phyloP scores from a whole-genome alignment of 2,797 vertebrate genomes.

The Enteromius trimaculatus region DNA sequence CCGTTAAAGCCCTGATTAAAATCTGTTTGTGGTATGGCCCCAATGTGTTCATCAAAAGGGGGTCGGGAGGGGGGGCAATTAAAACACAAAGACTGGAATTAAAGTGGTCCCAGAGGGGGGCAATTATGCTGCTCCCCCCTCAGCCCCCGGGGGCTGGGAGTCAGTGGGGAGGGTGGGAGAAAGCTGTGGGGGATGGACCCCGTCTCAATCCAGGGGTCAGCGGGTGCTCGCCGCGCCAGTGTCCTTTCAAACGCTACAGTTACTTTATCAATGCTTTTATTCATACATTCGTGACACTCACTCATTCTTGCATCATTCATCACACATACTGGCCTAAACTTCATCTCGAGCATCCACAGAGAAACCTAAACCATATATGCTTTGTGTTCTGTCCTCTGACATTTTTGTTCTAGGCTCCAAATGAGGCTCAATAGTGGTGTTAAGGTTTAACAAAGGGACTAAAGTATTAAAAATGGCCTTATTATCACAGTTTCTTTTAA shows the following conservation, averaged over 20 bases:
- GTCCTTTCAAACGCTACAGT: slow-evolving; percentile 67
- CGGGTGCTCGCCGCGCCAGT: slow-evolving; percentile 53
- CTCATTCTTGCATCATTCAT: slow-evolving; percentile 9
- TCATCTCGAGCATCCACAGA: not conserved
- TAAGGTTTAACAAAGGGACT: not conserved
- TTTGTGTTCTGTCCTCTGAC: slow-evolving; percentile 9
- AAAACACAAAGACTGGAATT: slow-evolving; percentile 81
- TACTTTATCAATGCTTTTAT: slow-evolving; percentile 69
- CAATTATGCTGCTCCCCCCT: slow-evolving; percentile 74
- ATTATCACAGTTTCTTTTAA: not conserved
- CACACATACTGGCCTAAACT: slow-evolving; percentile 19
- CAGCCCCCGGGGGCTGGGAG: slow-evolving; percentile 67
- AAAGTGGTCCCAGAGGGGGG: slow-evolving; percentile 77
- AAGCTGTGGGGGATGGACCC: slow-evolving; percentile 55
- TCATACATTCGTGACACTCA: slow-evolving; percentile 71
- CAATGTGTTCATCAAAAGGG: slow-evolving; percentile 77
- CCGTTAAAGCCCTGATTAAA: slow-evolving; percentile 65
- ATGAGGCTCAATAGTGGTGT: not conserved
- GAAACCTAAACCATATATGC: slow-evolving; percentile 24
- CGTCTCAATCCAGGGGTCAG: slow-evolving; percentile 66
- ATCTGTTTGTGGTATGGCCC: slow-evolving; percentile 73
- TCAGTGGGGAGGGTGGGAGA: slow-evolving; percentile 52
- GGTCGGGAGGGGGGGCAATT: slow-evolving; percentile 73
- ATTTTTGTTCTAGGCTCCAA: not conserved
- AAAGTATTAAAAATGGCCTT: not conserved